Base-by-base conservation (phyloP, 2,888 invertebrate species). In the Lepidochrysops patricia region DNA sequence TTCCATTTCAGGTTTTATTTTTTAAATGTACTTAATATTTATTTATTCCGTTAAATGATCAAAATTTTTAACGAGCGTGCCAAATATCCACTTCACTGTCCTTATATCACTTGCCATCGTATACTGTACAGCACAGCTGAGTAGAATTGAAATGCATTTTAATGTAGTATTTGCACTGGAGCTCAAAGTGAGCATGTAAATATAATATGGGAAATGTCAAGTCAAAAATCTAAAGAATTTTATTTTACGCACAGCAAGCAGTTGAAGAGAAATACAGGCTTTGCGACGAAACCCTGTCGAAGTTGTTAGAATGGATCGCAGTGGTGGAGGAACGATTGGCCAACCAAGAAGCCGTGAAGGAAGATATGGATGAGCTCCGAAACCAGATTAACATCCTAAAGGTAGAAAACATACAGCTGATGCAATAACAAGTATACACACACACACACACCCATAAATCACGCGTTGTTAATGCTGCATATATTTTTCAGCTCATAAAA, bases 191-290 rank as follows among this genome's bases (percentile, higher is more conserved):
- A 62, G 61, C 62, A 57, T 63, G 62, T 48, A 63, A 61, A 49
- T 57, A 60, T 50, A 6, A n/a, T 19, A n/a, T 57, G 6, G 9
- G n/a, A 32, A 19, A n/a, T 61, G 57, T 49, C 12, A 9, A 27
- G 49, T 12, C 61, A 63, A 62, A 67, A 54, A 72, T 35, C 66
- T 74, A 65, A 69, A 66, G 52, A 54, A 62, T 63, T 61, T 61
- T 70, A 72, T 75, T 79, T 72, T 58, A 69, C 70, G 68, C 83
- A 68, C 91, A 97, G 97, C 96, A 97, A 95, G 97, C 97, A 75
- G 96, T 97, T 71, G 96, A 97, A 88, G 97, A 97, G 82, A 97
- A 97, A 84, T 97, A 97, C 91, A 95, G 95, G 78, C 91, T 96
- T 72, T 97, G 97, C 84, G 96, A 96, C 82, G 96, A 97, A 80